Evolutionary conservation across 1,140 invertebrate species (phyloP).

Genomic region (Pachypeltis micranthus): DNA sequence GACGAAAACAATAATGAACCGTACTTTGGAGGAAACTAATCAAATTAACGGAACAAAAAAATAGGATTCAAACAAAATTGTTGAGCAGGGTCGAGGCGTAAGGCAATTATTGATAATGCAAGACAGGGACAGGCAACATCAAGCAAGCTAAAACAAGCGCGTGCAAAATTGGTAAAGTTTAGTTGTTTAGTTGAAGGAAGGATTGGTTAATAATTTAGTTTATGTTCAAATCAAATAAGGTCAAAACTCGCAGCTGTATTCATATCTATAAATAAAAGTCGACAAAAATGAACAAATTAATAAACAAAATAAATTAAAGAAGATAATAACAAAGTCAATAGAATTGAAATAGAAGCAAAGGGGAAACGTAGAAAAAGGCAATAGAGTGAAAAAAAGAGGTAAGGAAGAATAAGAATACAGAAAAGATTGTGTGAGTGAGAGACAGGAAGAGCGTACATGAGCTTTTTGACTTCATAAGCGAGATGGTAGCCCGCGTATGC

Average conservation of each 20-base stretch:
- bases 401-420: constrained; percentile 20
- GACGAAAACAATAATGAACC: background rate
- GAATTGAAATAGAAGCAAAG: background rate
- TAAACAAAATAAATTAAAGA: background rate
- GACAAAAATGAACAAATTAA: background rate
- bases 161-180: constrained; percentile 4
- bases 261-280: background rate
- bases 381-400: constrained; percentile 3
- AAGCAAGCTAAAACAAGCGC: background rate
- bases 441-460: constrained; percentile 73
- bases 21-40: constrained; percentile 8
- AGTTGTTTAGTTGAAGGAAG: background rate
- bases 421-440: constrained; percentile 26
- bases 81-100: too few species aligned
- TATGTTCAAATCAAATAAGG: background rate
- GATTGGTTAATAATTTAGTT: background rate
- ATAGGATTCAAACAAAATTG: too few species aligned
- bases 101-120: too few species aligned
- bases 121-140: background rate
- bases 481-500: constrained; percentile 93
- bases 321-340: background rate
- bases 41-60: background rate
- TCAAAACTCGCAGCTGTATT: background rate
- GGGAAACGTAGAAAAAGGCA: too few species aligned
- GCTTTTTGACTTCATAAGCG: constrained; percentile 98